Conservation (phyloP, 2,888 invertebrate genomes). For the Eledona agricola region DNA sequence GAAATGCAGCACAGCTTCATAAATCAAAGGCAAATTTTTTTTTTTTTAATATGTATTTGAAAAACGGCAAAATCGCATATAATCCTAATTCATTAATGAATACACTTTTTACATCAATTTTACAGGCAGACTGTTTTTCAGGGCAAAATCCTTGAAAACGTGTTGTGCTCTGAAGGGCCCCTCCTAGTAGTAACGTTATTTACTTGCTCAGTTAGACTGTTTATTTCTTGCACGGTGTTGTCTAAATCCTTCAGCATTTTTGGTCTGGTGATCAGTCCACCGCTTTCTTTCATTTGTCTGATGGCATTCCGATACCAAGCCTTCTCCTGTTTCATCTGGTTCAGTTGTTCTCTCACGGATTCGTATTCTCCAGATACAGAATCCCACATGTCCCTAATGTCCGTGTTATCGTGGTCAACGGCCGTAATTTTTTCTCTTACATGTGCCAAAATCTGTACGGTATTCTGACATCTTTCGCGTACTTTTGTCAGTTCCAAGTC, state of each 20-base stretch:
- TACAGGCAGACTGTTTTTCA: too few species aligned
- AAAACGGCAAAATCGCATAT: too few species aligned
- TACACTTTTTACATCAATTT: too few species aligned
- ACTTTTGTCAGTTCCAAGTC: conserved; percentile 64
- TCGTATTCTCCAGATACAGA: conserved; percentile 3
- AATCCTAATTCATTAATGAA: too few species aligned
- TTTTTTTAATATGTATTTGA: too few species aligned
- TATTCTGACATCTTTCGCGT: conserved; percentile 61
- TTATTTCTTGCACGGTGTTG: conserved; percentile 52
- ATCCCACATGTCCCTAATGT: conserved; percentile 5
- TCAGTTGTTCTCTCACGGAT: conserved; percentile 53
- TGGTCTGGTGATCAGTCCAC: conserved; percentile 63
- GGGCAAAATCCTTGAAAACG: too few species aligned
- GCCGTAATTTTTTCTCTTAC: conserved; percentile 62
- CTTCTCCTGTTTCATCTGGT: conserved; percentile 54
- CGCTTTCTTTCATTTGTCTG: conserved; percentile 57
- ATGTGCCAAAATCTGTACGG: conserved; percentile 64
- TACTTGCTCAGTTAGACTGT: conserved; percentile 44
- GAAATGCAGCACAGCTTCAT: too few species aligned
- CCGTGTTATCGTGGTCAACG: conserved; percentile 5
- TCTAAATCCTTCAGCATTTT: conserved; percentile 62
- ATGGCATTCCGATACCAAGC: conserved; percentile 60
- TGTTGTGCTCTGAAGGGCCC: too few species aligned
- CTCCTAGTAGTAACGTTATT: conserved; percentile 33
- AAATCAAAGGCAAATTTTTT: too few species aligned